Evolutionary conservation across 2,888 invertebrate genomes (phyloP), one percentile per base, ranked within the genome.

Genomic region (Tenodera sinensis): DNA sequence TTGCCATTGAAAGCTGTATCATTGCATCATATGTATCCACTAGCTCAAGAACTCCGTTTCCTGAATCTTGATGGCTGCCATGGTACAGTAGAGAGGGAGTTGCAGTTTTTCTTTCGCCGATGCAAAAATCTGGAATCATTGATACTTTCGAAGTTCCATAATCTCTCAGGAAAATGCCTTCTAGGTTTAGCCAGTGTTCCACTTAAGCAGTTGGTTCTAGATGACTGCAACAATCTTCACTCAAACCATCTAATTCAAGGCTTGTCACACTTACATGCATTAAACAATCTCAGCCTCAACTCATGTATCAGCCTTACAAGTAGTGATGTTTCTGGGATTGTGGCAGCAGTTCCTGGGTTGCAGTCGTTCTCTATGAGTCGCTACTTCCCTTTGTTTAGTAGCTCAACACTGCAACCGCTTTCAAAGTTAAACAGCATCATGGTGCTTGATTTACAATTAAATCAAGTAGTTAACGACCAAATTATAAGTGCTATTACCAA

Each of bases 1-100:
- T 93, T 95, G 92, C 92, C 93, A 89, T 93, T 95, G 0, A 94
- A 94, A 90, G 94, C 94, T 91, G 94, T 94, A 93, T 95, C 94
- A 81, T 91, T 93, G 85, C 90, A 91, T 91, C 94, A 94, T 6
- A 91, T 95, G 27, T 92, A 94, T 42, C 93, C 93, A 89, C 94
- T 94, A 89, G 95, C 95, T 92, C 94, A 93, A 89, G 92, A 94
- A 88, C 92, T 95, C 30, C 94, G 92, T 91, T 93, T 91, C 81
- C 92, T 95, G 3, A 93, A 93, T 30, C 93, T 95, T 91, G 93
- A 95, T 30, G 93, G 93, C 0, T 94, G 95, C 90, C 93, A 93
- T 90, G 91, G 92, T n/a, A 88, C 91, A 0, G 92, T 92, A 85
- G 93, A 93, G 86, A 91, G 90, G 27, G 92, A 93, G 89, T 91